phyloP scores from a whole-genome alignment of 2,888 invertebrate species.

The Tipula unca region DNA sequence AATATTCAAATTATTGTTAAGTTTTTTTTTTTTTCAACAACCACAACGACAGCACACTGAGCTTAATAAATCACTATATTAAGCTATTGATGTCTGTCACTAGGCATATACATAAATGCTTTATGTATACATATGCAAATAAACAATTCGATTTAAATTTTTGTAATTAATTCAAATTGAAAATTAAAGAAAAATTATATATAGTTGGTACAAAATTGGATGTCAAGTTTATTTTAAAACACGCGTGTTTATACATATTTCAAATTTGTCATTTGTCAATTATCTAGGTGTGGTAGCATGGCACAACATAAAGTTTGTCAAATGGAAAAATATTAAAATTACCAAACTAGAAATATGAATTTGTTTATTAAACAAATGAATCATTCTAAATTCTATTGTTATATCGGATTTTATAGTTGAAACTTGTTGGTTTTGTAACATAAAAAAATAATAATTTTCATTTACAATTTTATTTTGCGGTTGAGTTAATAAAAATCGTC shows the following conservation, averaged over 20 bases:
- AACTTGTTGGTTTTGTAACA: not conserved
- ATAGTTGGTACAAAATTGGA: not conserved
- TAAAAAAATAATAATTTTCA: not conserved
- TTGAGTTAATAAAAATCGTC: too few species aligned
- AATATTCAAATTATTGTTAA: not conserved
- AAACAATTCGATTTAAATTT: not conserved
- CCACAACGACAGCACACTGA: not conserved
- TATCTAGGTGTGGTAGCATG: not conserved
- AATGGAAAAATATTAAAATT: not conserved
- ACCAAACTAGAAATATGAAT: not conserved
- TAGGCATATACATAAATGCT: not conserved
- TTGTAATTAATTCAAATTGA: not conserved
- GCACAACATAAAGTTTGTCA: not conserved
- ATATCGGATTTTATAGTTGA: not conserved
- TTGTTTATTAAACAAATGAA: not conserved
- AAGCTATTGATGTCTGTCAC: not conserved
- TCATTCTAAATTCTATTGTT: not conserved
- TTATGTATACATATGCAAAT: not conserved
- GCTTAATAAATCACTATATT: not conserved
- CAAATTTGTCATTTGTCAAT: not conserved
- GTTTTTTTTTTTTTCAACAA: not conserved
- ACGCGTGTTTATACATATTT: not conserved
- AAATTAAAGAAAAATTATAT: not conserved
- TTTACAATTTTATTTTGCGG: too few species aligned
- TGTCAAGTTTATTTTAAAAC: not conserved